Evolutionary conservation across 1,140 invertebrate genomes (phyloP).

Genomic region (Orchestia grillus): DNA sequence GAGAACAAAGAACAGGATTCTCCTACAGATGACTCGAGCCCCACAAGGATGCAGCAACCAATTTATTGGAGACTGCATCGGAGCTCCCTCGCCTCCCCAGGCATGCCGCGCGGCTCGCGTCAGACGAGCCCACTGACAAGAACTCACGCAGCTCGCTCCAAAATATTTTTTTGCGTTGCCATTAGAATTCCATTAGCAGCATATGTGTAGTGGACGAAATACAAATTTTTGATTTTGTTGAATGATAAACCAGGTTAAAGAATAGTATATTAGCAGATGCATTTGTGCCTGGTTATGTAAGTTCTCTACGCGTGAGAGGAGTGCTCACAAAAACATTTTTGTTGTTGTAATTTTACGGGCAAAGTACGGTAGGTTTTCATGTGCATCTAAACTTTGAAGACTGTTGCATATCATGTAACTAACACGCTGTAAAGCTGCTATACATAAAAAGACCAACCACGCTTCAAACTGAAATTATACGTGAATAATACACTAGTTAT

Average conservation of each 20-base stretch:
- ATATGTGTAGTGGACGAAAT: neutral
- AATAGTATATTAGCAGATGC: neutral
- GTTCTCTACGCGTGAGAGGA: neutral
- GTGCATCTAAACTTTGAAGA: neutral
- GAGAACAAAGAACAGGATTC: constrained; percentile 40
- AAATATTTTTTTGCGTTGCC: neutral
- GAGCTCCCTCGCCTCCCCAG: neutral
- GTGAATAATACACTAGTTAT: neutral
- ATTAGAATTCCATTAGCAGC: too few species aligned
- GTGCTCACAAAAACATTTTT: neutral
- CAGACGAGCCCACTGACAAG: neutral
- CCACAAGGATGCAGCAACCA: neutral
- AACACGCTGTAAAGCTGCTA: neutral
- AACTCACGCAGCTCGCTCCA: neutral
- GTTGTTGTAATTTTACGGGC: neutral
- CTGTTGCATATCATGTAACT: neutral
- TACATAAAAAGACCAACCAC: too few species aligned
- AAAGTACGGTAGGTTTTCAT: neutral
- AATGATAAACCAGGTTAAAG: neutral
- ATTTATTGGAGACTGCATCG: neutral
- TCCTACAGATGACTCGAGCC: neutral
- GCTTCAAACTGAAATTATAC: neutral
- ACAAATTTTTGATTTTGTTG: neutral
- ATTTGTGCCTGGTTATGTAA: neutral
- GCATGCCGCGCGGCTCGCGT: neutral